A percentile compares a stretch with the other conserved stretches of the same genome.
phyloP scores from a whole-genome alignment of 1,140 invertebrate genomes.

The Cataglyphis hispanica region DNA sequence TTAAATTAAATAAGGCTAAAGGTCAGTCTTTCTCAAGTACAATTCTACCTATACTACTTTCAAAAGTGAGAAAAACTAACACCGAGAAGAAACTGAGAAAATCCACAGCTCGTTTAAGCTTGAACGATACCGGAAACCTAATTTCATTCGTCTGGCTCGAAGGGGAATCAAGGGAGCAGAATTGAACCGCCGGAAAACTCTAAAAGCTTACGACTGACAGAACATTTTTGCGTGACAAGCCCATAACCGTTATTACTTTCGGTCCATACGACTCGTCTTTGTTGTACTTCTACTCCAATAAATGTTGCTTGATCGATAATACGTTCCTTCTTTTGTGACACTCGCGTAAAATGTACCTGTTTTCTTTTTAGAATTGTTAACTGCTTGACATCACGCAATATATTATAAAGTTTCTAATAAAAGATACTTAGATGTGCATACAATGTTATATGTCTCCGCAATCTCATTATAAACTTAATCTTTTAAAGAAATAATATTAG shows the following conservation, averaged over 20 bases:
- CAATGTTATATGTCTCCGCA: not conserved
- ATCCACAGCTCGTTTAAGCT: slow-evolving; percentile 52
- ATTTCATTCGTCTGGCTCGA: slow-evolving; percentile 60
- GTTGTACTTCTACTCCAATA: not conserved
- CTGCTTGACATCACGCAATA: not conserved
- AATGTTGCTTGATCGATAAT: slow-evolving; percentile 47
- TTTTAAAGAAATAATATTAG: not conserved
- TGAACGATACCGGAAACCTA: slow-evolving; percentile 61
- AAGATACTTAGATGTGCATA: not conserved
- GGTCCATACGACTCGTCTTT: slow-evolving; percentile 14
- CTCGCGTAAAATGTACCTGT: not conserved
- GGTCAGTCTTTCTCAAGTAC: slow-evolving; percentile 8
- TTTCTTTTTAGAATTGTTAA: not conserved
- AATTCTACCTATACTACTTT: slow-evolving; percentile 11
- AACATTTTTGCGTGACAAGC: slow-evolving; percentile 62
- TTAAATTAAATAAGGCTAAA: not conserved
- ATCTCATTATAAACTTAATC: slow-evolving; percentile 17
- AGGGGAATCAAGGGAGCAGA: slow-evolving; percentile 15
- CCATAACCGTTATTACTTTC: slow-evolving; percentile 63
- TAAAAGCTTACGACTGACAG: slow-evolving; percentile 39
- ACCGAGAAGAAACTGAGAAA: slow-evolving; percentile 15
- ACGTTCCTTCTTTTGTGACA: not conserved
- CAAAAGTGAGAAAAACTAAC: slow-evolving; percentile 29
- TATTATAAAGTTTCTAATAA: not conserved
- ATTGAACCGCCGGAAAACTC: slow-evolving; percentile 44